Conservation (phyloP, 2,797 vertebrate genomes). For the Paratrypauchen microcephalus region DNA sequence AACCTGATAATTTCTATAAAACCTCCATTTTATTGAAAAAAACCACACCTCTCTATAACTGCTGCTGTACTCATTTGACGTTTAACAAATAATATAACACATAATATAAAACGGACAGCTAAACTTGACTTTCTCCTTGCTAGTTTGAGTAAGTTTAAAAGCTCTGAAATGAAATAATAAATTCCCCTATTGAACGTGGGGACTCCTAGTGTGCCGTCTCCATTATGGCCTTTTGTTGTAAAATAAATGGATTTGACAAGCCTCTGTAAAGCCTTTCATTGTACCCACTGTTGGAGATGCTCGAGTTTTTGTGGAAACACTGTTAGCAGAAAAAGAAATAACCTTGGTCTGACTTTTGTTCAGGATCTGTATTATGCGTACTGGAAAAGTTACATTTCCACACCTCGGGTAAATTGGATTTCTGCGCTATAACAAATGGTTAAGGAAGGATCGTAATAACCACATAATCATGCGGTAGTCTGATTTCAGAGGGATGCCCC, state of each 20-base stretch:
- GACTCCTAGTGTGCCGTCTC: constrained; percentile 45
- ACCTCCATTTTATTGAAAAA: no score
- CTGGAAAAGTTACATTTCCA: constrained; percentile 66
- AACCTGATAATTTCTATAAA: no score
- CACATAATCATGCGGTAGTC: constrained; percentile 69
- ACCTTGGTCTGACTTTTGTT: constrained; percentile 40
- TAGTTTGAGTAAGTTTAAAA: constrained; percentile 6
- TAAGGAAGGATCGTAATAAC: constrained; percentile 60
- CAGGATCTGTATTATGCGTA: constrained; percentile 33
- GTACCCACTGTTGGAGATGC: constrained; percentile 57
- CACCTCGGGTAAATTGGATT: constrained; percentile 67
- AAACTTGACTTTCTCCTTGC: constrained; percentile 27
- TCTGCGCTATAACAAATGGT: constrained; percentile 58
- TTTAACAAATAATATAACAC: no score
- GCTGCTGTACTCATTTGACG: not conserved
- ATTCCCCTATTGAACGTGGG: constrained; percentile 35
- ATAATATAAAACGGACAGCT: constrained; percentile 8
- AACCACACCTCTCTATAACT: no score
- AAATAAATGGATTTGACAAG: constrained; percentile 70
- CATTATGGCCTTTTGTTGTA: constrained; percentile 57
- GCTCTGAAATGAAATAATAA: constrained; percentile 36
- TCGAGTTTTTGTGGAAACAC: constrained; percentile 60
- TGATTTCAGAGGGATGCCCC: constrained; percentile 55
- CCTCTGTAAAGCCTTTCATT: constrained; percentile 58
- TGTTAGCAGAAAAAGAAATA: constrained; percentile 64